Conservation (phyloP, 64 coral and sea anemone genomes). For the Montipora cactus region DNA sequence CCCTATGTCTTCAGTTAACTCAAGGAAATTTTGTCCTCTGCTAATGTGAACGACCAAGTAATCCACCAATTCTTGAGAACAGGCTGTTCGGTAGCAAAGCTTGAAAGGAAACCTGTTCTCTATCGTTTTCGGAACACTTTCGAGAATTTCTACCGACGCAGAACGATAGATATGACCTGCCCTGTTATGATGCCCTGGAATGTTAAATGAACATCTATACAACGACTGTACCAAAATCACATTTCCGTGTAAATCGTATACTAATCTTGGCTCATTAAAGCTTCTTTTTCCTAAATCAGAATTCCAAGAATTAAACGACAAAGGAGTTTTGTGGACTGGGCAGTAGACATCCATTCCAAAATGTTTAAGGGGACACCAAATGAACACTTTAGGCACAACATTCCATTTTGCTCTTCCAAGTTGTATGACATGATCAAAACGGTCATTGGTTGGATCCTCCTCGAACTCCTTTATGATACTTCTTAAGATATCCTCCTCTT, state of each 20-base stretch:
- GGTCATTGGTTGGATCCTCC: background rate
- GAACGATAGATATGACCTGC: constrained; percentile 10
- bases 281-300: background rate
- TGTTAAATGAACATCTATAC: constrained; percentile 35
- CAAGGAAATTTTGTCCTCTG: constrained; percentile 48
- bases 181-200: background rate
- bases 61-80: constrained; percentile 33
- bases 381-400: background rate
- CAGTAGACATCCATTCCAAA: background rate
- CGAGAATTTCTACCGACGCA: constrained; percentile 33
- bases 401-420: background rate
- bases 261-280: background rate
- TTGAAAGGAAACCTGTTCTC: constrained; percentile 26
- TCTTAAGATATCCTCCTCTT: background rate
- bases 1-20: constrained; percentile 44
- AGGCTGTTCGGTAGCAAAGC: constrained; percentile 30
- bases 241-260: constrained; percentile 30
- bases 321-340: constrained; percentile 25
- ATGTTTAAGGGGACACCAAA: constrained; percentile 21
- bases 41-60: constrained; percentile 43
- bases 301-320: constrained; percentile 11
- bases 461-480: background rate
- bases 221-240: constrained; percentile 11
- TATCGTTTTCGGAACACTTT: background rate
- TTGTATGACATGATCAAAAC: background rate